Evolutionary conservation across 2,113 vertebrate species (phyloP).

Genomic region (Lagenorhynchus albirostris): DNA sequence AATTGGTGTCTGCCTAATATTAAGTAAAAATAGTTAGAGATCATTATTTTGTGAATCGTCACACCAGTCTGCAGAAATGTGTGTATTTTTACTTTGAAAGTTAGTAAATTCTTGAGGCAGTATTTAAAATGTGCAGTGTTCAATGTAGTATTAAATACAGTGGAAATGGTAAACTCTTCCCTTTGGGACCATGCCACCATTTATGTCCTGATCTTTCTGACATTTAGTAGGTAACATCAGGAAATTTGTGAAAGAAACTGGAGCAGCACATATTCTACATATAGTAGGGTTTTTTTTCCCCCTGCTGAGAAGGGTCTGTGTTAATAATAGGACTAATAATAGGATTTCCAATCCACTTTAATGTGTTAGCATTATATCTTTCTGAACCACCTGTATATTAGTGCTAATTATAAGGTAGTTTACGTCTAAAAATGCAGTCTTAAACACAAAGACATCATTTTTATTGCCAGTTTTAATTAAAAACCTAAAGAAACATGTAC

Average conservation of each 20-base stretch:
- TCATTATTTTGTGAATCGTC: slow-evolving; percentile 68
- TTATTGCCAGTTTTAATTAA: slow-evolving; percentile 81
- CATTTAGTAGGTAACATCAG: slow-evolving; percentile 67
- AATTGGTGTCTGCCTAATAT: slow-evolving; percentile 72
- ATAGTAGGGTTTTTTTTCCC: slow-evolving; percentile 28
- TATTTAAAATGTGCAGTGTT: slow-evolving; percentile 32
- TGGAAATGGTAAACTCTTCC: slow-evolving; percentile 51
- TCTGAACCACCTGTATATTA: slow-evolving; percentile 69
- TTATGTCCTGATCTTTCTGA: slow-evolving; percentile 62
- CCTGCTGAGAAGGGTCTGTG: slow-evolving; percentile 56
- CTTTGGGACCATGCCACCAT: slow-evolving; percentile 52
- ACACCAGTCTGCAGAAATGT: background rate
- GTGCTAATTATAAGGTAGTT: slow-evolving; percentile 77
- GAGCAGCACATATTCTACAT: slow-evolving; percentile 58
- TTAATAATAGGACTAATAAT: slow-evolving; percentile 74
- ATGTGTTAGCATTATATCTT: slow-evolving; percentile 74
- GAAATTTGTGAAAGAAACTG: slow-evolving; percentile 73
- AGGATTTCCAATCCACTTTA: slow-evolving; percentile 74
- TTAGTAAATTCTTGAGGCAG: slow-evolving; percentile 42
- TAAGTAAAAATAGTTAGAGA: slow-evolving; percentile 62
- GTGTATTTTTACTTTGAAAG: background rate
- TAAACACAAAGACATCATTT: slow-evolving; percentile 69
- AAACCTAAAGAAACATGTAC: slow-evolving; percentile 76
- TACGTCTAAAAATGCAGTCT: slow-evolving; percentile 75
- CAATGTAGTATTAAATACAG: background rate